Evolutionary conservation across 37 sponge, comb jelly and placozoan genomes (phyloP).

Genomic region (Amphimedon queenslandica): DNA sequence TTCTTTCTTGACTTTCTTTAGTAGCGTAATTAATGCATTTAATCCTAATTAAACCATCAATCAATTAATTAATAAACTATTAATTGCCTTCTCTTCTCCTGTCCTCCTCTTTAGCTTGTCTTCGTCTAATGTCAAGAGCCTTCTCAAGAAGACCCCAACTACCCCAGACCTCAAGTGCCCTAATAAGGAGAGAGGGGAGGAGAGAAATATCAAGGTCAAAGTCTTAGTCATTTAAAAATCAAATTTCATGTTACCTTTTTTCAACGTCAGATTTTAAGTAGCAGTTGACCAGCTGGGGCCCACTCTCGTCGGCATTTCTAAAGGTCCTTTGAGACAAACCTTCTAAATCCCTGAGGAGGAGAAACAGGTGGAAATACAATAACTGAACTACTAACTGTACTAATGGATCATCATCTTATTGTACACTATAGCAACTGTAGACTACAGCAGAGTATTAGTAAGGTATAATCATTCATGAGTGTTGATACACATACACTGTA

Average conservation of each 20-base stretch:
- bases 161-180: constrained; percentile 92
- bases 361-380: too few species aligned
- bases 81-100: constrained; percentile 57
- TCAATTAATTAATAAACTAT: too few species aligned
- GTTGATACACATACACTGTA: too few species aligned
- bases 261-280: constrained; percentile 89
- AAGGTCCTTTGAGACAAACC: constrained; percentile 38
- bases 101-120: constrained; percentile 62
- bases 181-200: neutral
- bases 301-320: constrained; percentile 54
- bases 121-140: constrained; percentile 40
- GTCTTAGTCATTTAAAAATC: constrained; percentile 7
- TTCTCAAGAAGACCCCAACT: constrained; percentile 67
- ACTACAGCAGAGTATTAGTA: too few species aligned
- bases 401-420: too few species aligned
- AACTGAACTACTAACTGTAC: neutral
- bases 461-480: too few species aligned
- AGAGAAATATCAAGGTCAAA: neutral
- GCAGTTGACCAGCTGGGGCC: neutral
- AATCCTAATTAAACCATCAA: constrained; percentile 40
- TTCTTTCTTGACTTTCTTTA: constrained; percentile 72
- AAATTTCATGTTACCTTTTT: too few species aligned
- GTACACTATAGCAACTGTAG: too few species aligned
- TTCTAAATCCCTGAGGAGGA: constrained; percentile 65
- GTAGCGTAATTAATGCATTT: constrained; percentile 62